Conservation (phyloP, 2,113 vertebrate genomes). For the Halcyon senegalensis region DNA sequence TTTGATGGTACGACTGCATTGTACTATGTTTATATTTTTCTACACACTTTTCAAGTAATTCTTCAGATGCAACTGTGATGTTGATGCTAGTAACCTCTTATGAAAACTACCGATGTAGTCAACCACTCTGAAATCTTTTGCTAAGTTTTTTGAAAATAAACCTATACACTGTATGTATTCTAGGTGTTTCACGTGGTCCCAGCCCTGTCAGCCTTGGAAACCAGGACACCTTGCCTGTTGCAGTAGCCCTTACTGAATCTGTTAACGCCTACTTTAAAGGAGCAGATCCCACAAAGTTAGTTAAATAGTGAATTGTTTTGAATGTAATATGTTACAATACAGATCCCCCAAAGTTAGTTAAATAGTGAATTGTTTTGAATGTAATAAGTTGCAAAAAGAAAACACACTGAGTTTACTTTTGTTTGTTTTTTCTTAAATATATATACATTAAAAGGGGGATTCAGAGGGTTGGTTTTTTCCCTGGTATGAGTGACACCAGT, state of each 20-base stretch:
- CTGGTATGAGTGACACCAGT: background rate
- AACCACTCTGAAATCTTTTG: background rate
- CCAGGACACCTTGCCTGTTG: too few species aligned
- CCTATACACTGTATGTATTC: conserved; percentile 59
- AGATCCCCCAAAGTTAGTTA: conserved; percentile 95
- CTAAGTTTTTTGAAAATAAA: conserved; percentile 55
- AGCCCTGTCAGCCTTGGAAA: too few species aligned
- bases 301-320: conserved; percentile 74
- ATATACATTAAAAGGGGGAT: background rate
- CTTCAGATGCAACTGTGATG: background rate
- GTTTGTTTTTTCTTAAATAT: background rate
- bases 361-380: conserved; percentile 64
- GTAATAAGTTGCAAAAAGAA: conserved; percentile 19
- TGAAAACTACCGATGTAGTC: conserved; percentile 5
- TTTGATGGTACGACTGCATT: background rate
- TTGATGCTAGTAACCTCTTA: background rate
- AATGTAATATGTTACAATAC: too few species aligned
- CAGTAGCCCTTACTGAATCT: too few species aligned
- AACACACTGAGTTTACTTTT: background rate
- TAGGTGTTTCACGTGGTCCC: conserved; percentile 92
- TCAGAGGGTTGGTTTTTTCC: rapidly evolving
- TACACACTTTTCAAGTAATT: background rate
- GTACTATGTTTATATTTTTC: background rate
- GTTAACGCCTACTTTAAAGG: conserved; percentile 67
- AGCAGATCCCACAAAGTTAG: conserved; percentile 97